A percentile compares a stretch with the other conserved stretches of the same genome.
phyloP scores from a whole-genome alignment of 1,140 invertebrate species.

The Dreissena polymorpha region DNA sequence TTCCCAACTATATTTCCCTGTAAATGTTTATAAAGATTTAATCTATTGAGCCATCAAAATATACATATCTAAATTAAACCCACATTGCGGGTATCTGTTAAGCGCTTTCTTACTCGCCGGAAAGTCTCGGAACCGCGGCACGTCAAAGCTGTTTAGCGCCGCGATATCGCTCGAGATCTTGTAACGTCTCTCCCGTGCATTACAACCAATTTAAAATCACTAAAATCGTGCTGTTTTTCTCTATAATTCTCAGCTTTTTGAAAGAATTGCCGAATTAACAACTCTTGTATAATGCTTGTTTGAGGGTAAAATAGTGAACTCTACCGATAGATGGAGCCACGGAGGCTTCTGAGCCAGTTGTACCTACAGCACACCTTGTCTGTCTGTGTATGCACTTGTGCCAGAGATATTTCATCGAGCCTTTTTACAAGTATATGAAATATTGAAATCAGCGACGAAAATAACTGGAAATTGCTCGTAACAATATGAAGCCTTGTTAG shows the following conservation, averaged over 20 bases:
- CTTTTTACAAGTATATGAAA: too few relatives aligned
- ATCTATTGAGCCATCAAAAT: conserved; percentile 46
- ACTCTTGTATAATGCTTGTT: conserved; percentile 10
- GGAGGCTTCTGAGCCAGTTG: background rate
- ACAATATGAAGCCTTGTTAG: too few relatives aligned
- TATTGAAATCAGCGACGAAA: too few relatives aligned
- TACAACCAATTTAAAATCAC: conserved; percentile 52
- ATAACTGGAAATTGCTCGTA: too few relatives aligned
- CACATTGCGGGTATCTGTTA: conserved; percentile 42
- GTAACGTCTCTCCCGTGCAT: conserved; percentile 17
- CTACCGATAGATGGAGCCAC: background rate
- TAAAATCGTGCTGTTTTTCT: conserved; percentile 34
- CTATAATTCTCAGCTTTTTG: conserved; percentile 8
- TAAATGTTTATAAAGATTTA: conserved; percentile 57
- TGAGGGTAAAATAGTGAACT: background rate
- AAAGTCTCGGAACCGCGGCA: conserved; percentile 28
- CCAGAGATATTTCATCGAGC: too few relatives aligned
- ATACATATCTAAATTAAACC: conserved; percentile 58
- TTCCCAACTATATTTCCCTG: conserved; percentile 40
- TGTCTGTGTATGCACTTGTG: too few relatives aligned
- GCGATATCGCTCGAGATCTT: conserved; percentile 34
- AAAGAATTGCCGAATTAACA: conserved; percentile 10
- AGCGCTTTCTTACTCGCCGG: conserved; percentile 28
- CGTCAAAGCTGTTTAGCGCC: conserved; percentile 42
- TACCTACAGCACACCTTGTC: too few relatives aligned